Percentiles rank a stretch among this genome's conserved stretches.
Evolutionary conservation across 2,888 invertebrate genomes (phyloP).

Genomic region (Agonum fuliginosum): DNA sequence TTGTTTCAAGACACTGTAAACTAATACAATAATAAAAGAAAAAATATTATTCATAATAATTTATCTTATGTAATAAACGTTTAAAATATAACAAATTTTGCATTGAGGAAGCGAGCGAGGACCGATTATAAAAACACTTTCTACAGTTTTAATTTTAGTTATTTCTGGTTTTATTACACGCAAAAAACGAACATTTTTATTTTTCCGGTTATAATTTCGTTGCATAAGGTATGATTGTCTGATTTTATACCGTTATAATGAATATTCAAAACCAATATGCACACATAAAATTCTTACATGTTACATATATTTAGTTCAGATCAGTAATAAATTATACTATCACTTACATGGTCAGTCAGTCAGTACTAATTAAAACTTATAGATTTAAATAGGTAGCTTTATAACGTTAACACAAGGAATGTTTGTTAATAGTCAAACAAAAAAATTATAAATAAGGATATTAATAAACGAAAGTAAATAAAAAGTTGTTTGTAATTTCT

Average conservation of each 20-base stretch:
- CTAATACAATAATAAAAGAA: background rate
- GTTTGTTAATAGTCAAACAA: background rate
- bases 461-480: background rate
- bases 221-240: constrained; percentile 14
- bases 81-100: constrained; percentile 6
- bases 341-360: constrained; percentile 6
- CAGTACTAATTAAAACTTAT: constrained; percentile 7
- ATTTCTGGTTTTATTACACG: constrained; percentile 24
- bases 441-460: background rate
- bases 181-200: background rate
- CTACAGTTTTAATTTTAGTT: constrained; percentile 22
- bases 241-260: constrained; percentile 12
- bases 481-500: background rate
- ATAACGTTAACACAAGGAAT: constrained; percentile 6
- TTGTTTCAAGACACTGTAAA: background rate
- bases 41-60: background rate
- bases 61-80: background rate
- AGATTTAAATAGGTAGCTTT: background rate
- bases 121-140: constrained; percentile 1
- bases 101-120: background rate
- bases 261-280: background rate
- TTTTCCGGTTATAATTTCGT: background rate
- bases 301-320: background rate
- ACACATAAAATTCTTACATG: background rate
- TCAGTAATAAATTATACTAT: background rate